Conservation (phyloP, 2,113 vertebrate species). For the Murina feae region DNA sequence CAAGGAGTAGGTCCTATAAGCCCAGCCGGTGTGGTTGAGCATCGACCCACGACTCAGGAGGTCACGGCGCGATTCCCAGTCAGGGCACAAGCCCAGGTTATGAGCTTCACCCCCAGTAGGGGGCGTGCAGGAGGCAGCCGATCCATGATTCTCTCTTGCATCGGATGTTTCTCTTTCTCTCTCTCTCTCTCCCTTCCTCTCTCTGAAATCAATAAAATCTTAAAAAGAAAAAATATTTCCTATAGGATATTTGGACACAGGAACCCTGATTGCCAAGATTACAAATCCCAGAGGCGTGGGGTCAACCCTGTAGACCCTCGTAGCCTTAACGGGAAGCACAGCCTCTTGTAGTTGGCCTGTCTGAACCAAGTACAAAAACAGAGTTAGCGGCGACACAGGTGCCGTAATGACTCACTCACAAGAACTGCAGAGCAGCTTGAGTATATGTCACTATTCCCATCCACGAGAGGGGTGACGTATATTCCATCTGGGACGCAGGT, state of each 20-base stretch:
- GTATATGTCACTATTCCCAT: neutral
- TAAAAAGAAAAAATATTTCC: no score
- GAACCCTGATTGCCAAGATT: neutral
- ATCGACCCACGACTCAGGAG: no score
- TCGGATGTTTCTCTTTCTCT: no score
- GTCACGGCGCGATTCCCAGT: no score
- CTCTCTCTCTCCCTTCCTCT: no score
- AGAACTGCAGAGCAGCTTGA: neutral
- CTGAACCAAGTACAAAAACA: neutral
- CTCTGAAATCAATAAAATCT: no score
- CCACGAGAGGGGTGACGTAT: neutral
- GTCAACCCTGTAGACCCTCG: neutral
- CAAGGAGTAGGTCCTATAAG: neutral
- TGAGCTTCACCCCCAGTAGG: no score
- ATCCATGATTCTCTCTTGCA: no score
- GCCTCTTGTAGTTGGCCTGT: neutral
- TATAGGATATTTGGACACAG: neutral
- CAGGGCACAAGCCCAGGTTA: no score
- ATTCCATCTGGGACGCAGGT: neutral
- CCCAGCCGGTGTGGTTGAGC: no score
- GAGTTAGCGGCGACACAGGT: neutral
- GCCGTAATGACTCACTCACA: neutral
- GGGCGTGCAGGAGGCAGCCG: no score
- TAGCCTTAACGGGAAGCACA: neutral
- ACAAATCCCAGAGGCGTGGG: neutral